Conservation (phyloP, 2,888 invertebrate genomes). For the Euplagia quadripunctaria region DNA sequence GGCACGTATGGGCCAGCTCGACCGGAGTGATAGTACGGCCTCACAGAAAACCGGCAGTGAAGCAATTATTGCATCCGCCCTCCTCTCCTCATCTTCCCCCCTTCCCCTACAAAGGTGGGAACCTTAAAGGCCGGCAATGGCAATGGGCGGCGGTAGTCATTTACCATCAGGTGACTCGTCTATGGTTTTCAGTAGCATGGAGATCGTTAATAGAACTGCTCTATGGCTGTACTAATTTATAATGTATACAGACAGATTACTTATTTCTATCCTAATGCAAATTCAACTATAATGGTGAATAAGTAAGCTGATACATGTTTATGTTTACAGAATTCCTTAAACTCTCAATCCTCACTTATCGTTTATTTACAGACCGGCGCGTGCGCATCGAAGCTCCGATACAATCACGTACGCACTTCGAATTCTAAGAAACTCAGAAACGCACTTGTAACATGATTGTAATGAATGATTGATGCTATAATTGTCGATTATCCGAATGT, state of each 20-base stretch:
- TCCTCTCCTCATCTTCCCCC: too few species aligned
- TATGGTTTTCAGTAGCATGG: too few species aligned
- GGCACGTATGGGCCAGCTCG: too few species aligned
- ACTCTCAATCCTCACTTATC: conserved; percentile 28
- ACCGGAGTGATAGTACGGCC: too few species aligned
- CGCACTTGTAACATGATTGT: conserved; percentile 11
- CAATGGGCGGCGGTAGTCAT: too few species aligned
- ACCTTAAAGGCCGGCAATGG: too few species aligned
- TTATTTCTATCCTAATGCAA: neutral
- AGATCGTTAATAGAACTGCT: too few species aligned
- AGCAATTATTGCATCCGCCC: too few species aligned
- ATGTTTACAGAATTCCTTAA: conserved; percentile 42
- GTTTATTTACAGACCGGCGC: conserved; percentile 46
- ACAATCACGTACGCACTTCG: conserved; percentile 46
- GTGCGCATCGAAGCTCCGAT: conserved; percentile 43
- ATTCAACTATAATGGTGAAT: conserved; percentile 3
- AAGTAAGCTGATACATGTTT: conserved; percentile 23
- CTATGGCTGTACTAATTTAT: too few species aligned
- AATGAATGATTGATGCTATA: conserved; percentile 15
- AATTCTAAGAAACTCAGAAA: conserved; percentile 44
- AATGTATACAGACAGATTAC: neutral
- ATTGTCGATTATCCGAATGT: conserved; percentile 5
- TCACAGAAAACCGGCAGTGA: too few species aligned
- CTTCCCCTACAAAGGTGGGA: too few species aligned
- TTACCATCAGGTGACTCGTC: too few species aligned